Evolutionary conservation across 23 tunicate species (phyloP).

Genomic region (Halocynthia roretzi): DNA sequence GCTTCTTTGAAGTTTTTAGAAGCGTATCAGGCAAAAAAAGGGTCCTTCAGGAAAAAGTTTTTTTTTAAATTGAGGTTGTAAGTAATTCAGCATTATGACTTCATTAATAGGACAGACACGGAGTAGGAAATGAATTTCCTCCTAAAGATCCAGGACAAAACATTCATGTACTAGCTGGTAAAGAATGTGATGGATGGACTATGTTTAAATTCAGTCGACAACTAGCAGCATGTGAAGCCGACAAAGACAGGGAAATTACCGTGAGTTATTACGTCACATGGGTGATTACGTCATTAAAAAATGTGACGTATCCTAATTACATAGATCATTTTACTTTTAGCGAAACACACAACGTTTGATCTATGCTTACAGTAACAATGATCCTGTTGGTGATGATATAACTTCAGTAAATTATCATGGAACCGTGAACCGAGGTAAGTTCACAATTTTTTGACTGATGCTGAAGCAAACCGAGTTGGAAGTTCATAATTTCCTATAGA

Average conservation of each 20-base stretch:
- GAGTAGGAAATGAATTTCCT: slow-evolving; percentile 5
- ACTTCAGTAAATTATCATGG: not conserved
- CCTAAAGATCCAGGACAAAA: not conserved
- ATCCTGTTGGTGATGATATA: slow-evolving; percentile 15
- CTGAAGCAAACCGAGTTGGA: no score
- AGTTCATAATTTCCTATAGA: no score
- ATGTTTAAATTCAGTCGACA: not conserved
- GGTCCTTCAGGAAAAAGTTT: no score
- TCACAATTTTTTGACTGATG: not conserved
- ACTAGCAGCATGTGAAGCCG: slow-evolving; percentile 42
- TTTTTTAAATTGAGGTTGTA: no score
- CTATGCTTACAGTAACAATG: not conserved
- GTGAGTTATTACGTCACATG: slow-evolving; percentile 16
- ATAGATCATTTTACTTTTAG: not conserved
- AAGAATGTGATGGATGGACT: slow-evolving; percentile 7
- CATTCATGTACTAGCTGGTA: not conserved
- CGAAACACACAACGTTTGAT: not conserved
- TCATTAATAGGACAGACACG: not conserved
- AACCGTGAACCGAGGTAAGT: not conserved
- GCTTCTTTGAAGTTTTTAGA: no score
- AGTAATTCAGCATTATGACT: no score
- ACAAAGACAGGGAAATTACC: slow-evolving; percentile 34
- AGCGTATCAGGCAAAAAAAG: no score
- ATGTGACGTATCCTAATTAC: no score
- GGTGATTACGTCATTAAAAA: no score